A percentile compares a stretch with the other conserved stretches of the same genome.
Conservation (phyloP, 2,797 vertebrate species). For the Kryptolebias ocellatus region DNA sequence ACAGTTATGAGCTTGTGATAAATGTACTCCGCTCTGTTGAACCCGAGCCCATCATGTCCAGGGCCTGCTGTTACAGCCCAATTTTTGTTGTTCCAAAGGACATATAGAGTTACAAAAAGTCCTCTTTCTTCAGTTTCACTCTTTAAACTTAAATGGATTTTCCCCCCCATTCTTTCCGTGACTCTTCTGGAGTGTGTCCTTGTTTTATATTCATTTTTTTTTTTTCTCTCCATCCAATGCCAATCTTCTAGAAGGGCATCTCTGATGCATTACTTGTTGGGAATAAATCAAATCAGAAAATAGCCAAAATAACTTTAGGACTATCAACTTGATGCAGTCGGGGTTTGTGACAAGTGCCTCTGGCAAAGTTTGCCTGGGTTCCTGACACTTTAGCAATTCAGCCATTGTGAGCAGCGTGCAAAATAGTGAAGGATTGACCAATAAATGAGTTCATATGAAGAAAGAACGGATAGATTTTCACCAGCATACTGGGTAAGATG, state of each 20-base stretch:
- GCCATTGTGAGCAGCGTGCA: constrained; percentile 23
- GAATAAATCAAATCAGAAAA: constrained; percentile 66
- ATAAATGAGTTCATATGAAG: constrained; percentile 18
- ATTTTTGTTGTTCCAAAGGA: constrained; percentile 38
- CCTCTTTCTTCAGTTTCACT: constrained; percentile 26
- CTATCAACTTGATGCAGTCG: constrained; percentile 53
- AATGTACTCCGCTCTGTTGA: constrained; percentile 45
- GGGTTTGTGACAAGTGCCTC: constrained; percentile 41
- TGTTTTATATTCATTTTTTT: constrained; percentile 57
- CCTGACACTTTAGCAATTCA: constrained; percentile 40
- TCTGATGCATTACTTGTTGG: constrained; percentile 58
- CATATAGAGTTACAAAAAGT: constrained; percentile 45
- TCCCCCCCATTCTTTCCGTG: constrained; percentile 33
- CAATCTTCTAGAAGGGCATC: constrained; percentile 58
- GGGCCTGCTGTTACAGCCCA: constrained; percentile 24
- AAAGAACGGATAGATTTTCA: constrained; percentile 13
- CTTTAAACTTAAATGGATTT: constrained; percentile 43
- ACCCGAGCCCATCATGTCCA: constrained; percentile 11
- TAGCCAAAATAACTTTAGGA: constrained; percentile 53
- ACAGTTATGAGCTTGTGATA: constrained; percentile 44
- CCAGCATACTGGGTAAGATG: not conserved
- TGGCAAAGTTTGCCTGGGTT: constrained; percentile 39
- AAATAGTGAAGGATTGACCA: constrained; percentile 31
- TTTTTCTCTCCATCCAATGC: constrained; percentile 53
- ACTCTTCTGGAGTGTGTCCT: constrained; percentile 43